phyloP scores from a whole-genome alignment of 2,888 invertebrate genomes.

The Rhingia campestris region DNA sequence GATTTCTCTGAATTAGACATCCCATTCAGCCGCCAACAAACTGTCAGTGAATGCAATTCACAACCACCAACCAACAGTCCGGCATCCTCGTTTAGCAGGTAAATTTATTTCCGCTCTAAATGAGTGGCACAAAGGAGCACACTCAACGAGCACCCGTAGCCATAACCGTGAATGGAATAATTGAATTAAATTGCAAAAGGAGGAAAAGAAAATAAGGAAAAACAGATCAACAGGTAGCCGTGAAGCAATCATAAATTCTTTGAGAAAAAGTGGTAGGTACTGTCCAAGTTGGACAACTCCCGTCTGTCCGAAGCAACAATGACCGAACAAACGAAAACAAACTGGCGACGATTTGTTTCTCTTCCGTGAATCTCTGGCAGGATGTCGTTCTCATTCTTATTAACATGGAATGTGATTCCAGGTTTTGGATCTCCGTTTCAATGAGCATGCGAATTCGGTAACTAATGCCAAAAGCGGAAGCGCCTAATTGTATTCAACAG shows the following conservation, averaged over 20 bases:
- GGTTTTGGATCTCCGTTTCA: constrained; percentile 12
- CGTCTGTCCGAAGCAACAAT: constrained; percentile 51
- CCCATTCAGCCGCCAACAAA: constrained; percentile 55
- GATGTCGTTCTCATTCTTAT: constrained; percentile 16
- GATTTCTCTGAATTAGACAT: constrained; percentile 52
- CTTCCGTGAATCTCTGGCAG: constrained; percentile 49
- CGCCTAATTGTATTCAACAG: constrained; percentile 35
- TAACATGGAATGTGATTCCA: constrained; percentile 7
- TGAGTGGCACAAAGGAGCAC: constrained; percentile 57
- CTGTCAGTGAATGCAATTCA: constrained; percentile 12
- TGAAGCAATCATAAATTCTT: constrained; percentile 48
- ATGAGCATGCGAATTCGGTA: neutral
- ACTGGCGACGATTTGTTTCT: constrained; percentile 58
- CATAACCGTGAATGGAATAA: constrained; percentile 54
- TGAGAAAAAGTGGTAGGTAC: neutral
- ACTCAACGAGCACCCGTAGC: constrained; percentile 7
- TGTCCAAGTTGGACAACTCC: constrained; percentile 23
- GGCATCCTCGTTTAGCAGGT: constrained; percentile 33
- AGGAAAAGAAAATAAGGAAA: neutral
- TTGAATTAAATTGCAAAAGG: constrained; percentile 53
- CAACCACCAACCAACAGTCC: neutral
- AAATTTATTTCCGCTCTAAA: constrained; percentile 65
- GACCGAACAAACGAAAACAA: constrained; percentile 62
- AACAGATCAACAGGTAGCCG: constrained; percentile 26
- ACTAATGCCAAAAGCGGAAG: constrained; percentile 29